These are phyloP conservation scores for Bombus superbus DNA, from an alignment of 1,140 invertebrate genomes.

Conservation along the genomic window DNA sequence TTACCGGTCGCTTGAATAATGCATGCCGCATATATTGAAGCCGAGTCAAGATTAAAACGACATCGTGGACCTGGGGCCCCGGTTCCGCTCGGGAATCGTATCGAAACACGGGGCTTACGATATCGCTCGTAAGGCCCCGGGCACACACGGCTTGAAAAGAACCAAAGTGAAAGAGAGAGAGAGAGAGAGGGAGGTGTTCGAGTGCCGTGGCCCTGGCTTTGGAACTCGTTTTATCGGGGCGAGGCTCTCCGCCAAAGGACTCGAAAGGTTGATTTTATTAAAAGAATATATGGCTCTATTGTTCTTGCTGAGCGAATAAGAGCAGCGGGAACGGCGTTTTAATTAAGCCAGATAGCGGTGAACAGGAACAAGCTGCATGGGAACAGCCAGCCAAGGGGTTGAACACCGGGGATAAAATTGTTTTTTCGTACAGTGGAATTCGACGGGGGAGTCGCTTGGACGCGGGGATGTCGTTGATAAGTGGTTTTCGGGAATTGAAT, in stretches of 20 bases:
- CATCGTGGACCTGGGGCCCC: constrained; percentile 34
- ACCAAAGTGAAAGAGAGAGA: background rate
- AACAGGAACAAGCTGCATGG: constrained; percentile 27
- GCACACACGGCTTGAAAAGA: background rate
- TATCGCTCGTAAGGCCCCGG: constrained; percentile 21
- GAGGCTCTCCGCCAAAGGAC: constrained; percentile 32
- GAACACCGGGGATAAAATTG: constrained; percentile 24
- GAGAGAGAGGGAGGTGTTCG: background rate
- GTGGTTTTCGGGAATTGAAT: constrained; percentile 17
- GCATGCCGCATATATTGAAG: constrained; percentile 60
- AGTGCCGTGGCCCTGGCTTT: background rate
- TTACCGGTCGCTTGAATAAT: constrained; percentile 55
- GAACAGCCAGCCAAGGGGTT: constrained; percentile 14
- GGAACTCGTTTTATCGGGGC: constrained; percentile 29
- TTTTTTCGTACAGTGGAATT: constrained; percentile 15
- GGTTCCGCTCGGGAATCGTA: constrained; percentile 41
- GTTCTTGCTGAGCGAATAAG: constrained; percentile 18
- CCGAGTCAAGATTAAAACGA: constrained; percentile 56
- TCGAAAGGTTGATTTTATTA: constrained; percentile 40
- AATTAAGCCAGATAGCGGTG: constrained; percentile 36
- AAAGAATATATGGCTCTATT: constrained; percentile 41
- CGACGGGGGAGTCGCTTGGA: background rate
- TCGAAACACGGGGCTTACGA: constrained; percentile 30
- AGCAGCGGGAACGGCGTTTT: constrained; percentile 33
- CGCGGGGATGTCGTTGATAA: background rate